Evolutionary conservation across 2,113 vertebrate species (phyloP).

Genomic region (Rhinichthys klamathensis): DNA sequence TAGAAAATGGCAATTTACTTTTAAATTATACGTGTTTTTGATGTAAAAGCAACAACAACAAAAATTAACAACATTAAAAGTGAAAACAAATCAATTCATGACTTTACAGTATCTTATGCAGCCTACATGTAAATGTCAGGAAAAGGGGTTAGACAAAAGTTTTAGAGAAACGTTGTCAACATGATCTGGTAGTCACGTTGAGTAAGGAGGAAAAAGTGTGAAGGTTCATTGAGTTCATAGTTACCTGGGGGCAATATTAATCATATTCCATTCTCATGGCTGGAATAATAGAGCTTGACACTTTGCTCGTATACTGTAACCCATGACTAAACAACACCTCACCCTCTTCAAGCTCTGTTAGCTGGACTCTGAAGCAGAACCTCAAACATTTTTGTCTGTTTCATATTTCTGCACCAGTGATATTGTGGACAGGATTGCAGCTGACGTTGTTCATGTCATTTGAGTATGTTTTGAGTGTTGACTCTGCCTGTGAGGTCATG

Average conservation of each 20-base stretch:
- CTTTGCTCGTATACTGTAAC: neutral
- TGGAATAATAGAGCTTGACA: conserved; percentile 27
- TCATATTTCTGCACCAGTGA: conserved; percentile 5
- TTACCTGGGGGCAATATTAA: conserved; percentile 42
- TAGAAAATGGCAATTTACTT: neutral
- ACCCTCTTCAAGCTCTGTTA: conserved; percentile 40
- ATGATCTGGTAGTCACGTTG: conserved; percentile 24
- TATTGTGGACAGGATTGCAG: neutral
- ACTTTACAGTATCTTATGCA: neutral
- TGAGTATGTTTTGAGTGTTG: conserved; percentile 19
- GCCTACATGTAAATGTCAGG: conserved; percentile 9
- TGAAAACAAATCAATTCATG: neutral
- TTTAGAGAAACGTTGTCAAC: conserved; percentile 3
- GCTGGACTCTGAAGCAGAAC: conserved; percentile 42
- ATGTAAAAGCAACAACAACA: neutral
- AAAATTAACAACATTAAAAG: neutral
- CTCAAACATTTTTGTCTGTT: neutral
- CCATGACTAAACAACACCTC: conserved; percentile 17
- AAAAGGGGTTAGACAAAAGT: neutral
- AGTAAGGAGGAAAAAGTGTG: conserved; percentile 36
- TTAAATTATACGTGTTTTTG: neutral
- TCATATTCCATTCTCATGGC: conserved; percentile 36
- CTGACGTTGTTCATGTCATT: conserved; percentile 15
- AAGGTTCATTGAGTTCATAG: conserved; percentile 34
- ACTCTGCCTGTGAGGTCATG: conserved; percentile 35